A percentile compares a stretch with the other conserved stretches of the same genome.
Evolutionary conservation across 2,113 vertebrate genomes (phyloP).

Genomic region (Mus spicilegus): DNA sequence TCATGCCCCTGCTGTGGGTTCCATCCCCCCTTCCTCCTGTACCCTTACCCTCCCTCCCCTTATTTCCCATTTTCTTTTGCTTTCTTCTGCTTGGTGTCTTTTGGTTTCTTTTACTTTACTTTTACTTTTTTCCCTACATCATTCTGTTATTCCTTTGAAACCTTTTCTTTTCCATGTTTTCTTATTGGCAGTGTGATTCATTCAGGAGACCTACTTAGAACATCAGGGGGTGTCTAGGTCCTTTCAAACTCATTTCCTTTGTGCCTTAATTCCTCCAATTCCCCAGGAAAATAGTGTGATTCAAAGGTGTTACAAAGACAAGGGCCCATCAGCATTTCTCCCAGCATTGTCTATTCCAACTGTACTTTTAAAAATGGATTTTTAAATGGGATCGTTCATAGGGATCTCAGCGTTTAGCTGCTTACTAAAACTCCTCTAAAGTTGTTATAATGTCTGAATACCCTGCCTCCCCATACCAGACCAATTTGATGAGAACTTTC

Average conservation of each 20-base stretch:
- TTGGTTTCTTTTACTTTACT: background rate
- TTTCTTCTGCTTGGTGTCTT: background rate
- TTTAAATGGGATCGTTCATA: background rate
- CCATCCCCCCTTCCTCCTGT: background rate
- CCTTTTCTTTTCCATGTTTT: background rate
- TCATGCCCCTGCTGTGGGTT: background rate
- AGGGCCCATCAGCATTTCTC: background rate
- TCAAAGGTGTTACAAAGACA: background rate
- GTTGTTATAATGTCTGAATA: background rate
- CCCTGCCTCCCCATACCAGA: background rate
- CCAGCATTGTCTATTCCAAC: background rate
- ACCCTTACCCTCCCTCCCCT: background rate
- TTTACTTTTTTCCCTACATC: background rate
- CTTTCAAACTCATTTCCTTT: background rate
- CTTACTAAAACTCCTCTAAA: background rate
- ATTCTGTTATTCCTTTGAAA: background rate
- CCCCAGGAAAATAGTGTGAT: background rate
- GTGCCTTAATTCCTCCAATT: background rate
- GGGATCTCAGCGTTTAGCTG: background rate
- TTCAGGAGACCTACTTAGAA: background rate
- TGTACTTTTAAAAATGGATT: background rate
- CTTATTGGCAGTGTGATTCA: background rate
- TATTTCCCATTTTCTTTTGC: accelerated
- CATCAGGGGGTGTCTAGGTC: background rate
- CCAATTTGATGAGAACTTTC: background rate